Conservation (phyloP, 2,113 vertebrate genomes). For the Melanostigma gelatinosum region DNA sequence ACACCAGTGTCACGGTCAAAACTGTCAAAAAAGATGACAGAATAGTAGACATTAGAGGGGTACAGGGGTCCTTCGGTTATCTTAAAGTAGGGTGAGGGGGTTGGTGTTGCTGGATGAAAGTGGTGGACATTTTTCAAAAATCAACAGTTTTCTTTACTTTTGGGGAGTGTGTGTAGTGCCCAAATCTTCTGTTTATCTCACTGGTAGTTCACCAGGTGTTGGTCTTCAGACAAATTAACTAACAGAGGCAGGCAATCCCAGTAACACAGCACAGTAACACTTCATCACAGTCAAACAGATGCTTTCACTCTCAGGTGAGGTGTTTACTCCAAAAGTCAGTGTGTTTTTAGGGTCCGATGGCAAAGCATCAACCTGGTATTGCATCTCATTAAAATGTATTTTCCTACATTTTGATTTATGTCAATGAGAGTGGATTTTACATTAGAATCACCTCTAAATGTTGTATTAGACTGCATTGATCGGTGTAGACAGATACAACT, state of each 20-base stretch:
- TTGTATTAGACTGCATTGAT: not conserved
- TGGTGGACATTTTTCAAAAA: not conserved
- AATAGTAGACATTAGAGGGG: not conserved
- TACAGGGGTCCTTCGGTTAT: not conserved
- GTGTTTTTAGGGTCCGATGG: not conserved
- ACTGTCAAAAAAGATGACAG: not conserved
- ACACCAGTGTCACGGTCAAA: not conserved
- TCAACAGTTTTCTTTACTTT: not conserved
- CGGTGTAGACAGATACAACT: conserved; percentile 10
- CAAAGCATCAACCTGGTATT: not conserved
- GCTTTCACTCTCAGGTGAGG: not conserved
- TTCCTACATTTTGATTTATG: not conserved
- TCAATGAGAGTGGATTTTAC: not conserved
- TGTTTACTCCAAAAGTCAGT: not conserved
- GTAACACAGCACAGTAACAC: not conserved
- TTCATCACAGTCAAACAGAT: not conserved
- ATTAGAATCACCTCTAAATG: not conserved
- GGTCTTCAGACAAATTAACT: not conserved
- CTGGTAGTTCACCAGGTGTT: not conserved
- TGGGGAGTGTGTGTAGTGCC: not conserved
- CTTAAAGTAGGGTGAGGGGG: too few relatives aligned
- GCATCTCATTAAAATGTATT: not conserved
- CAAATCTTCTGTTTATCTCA: not conserved
- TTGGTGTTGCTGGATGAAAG: not conserved
- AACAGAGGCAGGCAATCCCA: not conserved